phyloP scores from a whole-genome alignment of 2,888 invertebrate genomes.

The Cantharis lateralis region DNA sequence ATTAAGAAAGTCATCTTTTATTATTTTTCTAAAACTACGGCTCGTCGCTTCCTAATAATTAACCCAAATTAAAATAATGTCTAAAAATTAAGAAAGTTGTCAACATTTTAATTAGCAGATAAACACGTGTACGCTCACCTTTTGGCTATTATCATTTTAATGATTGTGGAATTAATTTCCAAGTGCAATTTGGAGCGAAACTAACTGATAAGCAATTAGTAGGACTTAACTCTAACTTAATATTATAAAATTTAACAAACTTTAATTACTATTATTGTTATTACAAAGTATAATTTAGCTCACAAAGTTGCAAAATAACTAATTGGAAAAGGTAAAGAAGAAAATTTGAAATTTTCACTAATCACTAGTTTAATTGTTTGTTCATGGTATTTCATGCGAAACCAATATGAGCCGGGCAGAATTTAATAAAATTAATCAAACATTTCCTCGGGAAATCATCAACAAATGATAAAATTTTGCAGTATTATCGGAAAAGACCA shows the following conservation, averaged over 20 bases:
- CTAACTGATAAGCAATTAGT: background rate
- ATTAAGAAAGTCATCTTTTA: background rate
- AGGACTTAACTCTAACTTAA: background rate
- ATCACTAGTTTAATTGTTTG: too few relatives aligned
- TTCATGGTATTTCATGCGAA: too few relatives aligned
- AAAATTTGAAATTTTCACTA: too few relatives aligned
- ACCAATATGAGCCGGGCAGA: too few relatives aligned
- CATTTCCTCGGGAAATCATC: too few relatives aligned
- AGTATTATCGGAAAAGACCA: too few relatives aligned
- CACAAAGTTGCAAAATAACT: background rate
- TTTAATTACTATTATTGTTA: background rate
- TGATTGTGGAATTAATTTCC: background rate
- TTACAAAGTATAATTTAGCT: background rate
- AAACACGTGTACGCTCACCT: background rate
- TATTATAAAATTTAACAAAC: background rate
- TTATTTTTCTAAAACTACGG: background rate
- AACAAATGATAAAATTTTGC: too few relatives aligned
- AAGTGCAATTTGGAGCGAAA: background rate
- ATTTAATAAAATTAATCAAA: too few relatives aligned
- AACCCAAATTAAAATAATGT: background rate
- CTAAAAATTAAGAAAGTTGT: background rate
- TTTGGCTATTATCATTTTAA: background rate
- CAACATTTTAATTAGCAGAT: background rate
- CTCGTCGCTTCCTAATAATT: background rate
- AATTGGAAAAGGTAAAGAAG: background rate